A percentile compares a stretch with the other conserved stretches of the same genome.
Conservation (phyloP, 2,113 vertebrate species). For the Oceanites oceanicus region DNA sequence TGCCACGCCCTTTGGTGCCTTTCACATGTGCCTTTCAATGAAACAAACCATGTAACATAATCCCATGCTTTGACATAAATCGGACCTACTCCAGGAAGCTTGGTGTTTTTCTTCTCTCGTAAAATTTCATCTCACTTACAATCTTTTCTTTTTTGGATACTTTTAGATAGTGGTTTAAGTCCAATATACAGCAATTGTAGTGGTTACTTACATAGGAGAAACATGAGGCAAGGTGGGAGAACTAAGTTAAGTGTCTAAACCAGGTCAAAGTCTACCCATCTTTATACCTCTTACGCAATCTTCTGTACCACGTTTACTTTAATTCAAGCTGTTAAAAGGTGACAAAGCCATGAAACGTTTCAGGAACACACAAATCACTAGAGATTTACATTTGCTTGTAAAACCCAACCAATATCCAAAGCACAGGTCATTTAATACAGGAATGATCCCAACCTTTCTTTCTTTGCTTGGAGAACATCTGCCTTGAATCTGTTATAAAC, state of each 20-base stretch:
- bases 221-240: background rate
- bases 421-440: background rate
- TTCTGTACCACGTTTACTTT: background rate
- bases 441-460: background rate
- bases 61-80: background rate
- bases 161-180: background rate
- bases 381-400: background rate
- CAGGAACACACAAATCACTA: background rate
- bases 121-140: background rate
- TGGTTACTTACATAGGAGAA: background rate
- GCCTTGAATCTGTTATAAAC: background rate
- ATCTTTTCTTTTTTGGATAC: background rate
- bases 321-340: background rate
- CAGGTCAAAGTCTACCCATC: background rate
- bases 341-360: background rate
- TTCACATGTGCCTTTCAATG: background rate
- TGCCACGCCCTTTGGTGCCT: background rate
- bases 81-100: background rate
- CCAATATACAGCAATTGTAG: background rate
- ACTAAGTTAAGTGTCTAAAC: background rate
- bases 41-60: background rate
- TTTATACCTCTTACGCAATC: background rate
- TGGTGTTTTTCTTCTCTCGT: background rate
- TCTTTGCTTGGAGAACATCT: background rate
- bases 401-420: background rate